Base-by-base conservation (phyloP, 2,113 vertebrate species). In the Pristiophorus japonicus region DNA sequence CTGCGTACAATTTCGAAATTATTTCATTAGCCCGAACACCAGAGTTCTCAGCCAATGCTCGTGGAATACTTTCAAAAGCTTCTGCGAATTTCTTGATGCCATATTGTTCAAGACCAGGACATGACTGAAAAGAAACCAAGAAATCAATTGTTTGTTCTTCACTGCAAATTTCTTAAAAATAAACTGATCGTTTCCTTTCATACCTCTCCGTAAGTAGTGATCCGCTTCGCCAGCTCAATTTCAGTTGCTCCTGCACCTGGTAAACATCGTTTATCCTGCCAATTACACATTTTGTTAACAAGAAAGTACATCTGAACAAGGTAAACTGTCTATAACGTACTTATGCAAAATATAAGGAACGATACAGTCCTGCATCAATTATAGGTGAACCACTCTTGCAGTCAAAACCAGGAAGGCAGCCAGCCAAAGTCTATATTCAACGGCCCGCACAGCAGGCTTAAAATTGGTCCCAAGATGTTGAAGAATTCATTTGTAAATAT, bases 31-130 rank as follows among this genome's bases (percentile, higher is more conserved):
- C 99, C 96, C 98, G 99, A 90, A 99, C 97, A 0, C 99, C 99
- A 7, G 99, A 99, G 96, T 99, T 99, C 97, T 99, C 99, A 55
- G 99, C 98, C 96, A 99, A 96, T 1, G 99, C 98, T 38, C 99
- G 98, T 12, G 99, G 99, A 96, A 99, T 96, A 0, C 96, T 97
- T 97, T 99, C 99, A 85, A 99, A 99, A 2, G 99, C 98, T 93
- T 99, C 99, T 0, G 98, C 99, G 96, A 99, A 99, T 97, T 99
- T 99, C 97, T 99, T 99, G 96, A 99, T 99, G 95, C 99, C 97
- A 42, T 99, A 99, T 5, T 99, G 99, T 96, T 99, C 99, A 65
- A 99, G 98, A 65, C 99, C 99, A 30, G 99, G 99, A 94, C 99
- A 99, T 3, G 98, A 98, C 99, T 99, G 84, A 96, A 97, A 96